Evolutionary conservation across 1,140 invertebrate species (phyloP), one percentile per base, ranked within the genome.

Genomic region (Drosophila ercepeae): DNA sequence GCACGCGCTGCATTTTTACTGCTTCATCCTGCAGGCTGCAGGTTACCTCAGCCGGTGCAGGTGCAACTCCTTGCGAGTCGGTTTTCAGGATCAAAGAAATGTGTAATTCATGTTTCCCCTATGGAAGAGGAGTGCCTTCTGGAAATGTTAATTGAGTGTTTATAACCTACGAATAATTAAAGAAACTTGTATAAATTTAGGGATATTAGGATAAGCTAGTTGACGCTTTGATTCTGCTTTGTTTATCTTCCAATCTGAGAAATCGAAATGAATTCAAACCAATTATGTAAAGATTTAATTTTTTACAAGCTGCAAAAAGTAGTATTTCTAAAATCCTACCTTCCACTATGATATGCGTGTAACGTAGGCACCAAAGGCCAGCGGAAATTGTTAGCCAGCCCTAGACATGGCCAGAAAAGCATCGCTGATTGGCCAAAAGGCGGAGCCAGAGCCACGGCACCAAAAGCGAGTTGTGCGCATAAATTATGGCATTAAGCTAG

Each of bases 401-500:
- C 63, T 78, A 78, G 68, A 74, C 63, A 48, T 63, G 71, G 67
- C 45, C 50, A 44, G 34, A 50, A 51, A 63, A 29, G 45, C 29
- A 48, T 4, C 63, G 67, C 81, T 86, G 76, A 86, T 86, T 86
- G 81, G 81, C 76, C 68, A 76, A 86, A 73, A 86, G 81, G 81
- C 82, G 81, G 81, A 86, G 81, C 81, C 76, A 84, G 63, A 57
- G 49, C 29, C 42, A 25, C 55, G 32, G 59, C 21, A 42, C 50
- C 52, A 46, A 51, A 59, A 84, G 55, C 82, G 46, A 81, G 81
- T 86, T 86, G 82, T 81, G 81, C 82, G 81, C 81, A 86, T 86
- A 86, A 86, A 86, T 86, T 86, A 86, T 86, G 81, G 81, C 82
- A 88, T 70, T 77, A 86, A 86, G 72, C 81, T 86, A 81, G 81